These are phyloP conservation scores for Heterotilapia buettikoferi DNA, from an alignment of 2,113 vertebrate genomes.

Conservation along the genomic window DNA sequence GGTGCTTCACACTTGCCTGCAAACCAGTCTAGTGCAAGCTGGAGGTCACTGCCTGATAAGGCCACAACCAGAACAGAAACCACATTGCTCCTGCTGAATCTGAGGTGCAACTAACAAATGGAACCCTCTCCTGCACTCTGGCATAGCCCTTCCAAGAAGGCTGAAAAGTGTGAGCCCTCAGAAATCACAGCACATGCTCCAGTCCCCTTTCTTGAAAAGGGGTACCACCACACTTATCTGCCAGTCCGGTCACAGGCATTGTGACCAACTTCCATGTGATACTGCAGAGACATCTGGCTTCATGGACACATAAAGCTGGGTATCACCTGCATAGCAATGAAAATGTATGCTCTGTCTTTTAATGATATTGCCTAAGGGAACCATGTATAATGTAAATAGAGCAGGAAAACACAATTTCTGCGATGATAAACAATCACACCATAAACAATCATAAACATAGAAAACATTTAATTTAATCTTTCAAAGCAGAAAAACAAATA, in stretches of 20 bases:
- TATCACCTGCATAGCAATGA: not conserved
- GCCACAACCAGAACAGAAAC: not conserved
- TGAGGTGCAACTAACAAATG: not conserved
- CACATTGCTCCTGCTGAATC: not conserved
- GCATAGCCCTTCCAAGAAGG: not conserved
- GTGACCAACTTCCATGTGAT: not conserved
- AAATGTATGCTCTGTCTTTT: not conserved
- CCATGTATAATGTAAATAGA: not conserved
- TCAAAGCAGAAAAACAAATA: not conserved
- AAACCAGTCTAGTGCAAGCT: not conserved
- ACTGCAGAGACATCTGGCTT: not conserved
- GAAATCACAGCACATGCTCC: not conserved
- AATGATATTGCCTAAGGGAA: not conserved
- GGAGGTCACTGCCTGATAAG: not conserved
- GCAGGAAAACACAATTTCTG: not conserved
- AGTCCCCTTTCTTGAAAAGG: not conserved
- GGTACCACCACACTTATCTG: not conserved
- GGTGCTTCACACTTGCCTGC: not conserved
- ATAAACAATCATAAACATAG: fast-evolving
- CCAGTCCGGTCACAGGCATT: not conserved
- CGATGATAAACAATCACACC: not conserved
- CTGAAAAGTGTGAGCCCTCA: not conserved
- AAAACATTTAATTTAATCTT: not conserved
- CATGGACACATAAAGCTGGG: not conserved
- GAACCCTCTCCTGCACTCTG: not conserved